These are phyloP conservation scores for Marmota flaviventris DNA, from an alignment of 2,113 vertebrate genomes.

Conservation along the genomic window DNA sequence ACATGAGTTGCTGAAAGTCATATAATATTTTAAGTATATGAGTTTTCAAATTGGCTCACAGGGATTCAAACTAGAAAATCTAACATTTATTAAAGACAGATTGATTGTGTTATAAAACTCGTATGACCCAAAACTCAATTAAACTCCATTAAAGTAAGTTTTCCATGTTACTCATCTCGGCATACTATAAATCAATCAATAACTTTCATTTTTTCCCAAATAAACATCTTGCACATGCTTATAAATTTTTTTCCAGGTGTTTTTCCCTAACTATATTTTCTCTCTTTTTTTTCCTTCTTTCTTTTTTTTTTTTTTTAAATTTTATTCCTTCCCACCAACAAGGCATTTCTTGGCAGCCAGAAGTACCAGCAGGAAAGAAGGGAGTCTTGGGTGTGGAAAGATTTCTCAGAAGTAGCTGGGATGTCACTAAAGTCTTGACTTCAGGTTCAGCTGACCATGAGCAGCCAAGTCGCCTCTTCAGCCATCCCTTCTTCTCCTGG, in stretches of 20 bases:
- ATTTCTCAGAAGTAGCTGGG: background rate
- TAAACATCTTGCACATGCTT: background rate
- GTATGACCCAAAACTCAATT: background rate
- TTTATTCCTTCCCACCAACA: background rate
- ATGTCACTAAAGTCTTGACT: background rate
- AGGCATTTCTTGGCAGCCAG: background rate
- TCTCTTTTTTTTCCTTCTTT: too few species aligned
- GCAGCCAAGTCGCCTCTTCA: background rate
- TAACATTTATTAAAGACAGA: constrained; percentile 46
- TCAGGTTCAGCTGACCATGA: background rate
- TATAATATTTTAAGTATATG: constrained; percentile 19
- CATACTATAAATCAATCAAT: background rate
- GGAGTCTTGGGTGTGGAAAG: background rate
- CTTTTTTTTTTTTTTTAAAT: background rate
- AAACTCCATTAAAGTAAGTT: background rate
- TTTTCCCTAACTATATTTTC: background rate
- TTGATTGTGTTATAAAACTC: constrained; percentile 30
- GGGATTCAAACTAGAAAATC: constrained; percentile 27
- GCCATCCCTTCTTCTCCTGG: background rate
- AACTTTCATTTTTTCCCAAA: background rate
- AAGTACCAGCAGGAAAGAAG: background rate
- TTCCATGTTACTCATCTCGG: background rate
- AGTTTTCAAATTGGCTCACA: constrained; percentile 11
- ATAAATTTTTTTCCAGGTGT: background rate
- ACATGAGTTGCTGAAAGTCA: constrained; percentile 30